Evolutionary conservation across 2,113 vertebrate genomes (phyloP).

Genomic region (Balaenoptera acutorostrata): DNA sequence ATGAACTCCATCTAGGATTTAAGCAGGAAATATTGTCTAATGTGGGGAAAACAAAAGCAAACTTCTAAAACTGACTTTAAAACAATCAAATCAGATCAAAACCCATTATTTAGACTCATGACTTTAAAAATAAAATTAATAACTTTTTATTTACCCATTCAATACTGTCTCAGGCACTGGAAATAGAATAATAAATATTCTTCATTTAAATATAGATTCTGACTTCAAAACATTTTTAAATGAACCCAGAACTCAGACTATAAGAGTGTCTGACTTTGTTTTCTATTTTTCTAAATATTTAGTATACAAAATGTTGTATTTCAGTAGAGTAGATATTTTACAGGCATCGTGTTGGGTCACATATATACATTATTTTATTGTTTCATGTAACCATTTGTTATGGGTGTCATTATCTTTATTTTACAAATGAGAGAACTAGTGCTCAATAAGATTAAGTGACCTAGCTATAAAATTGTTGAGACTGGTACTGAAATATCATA

Average conservation of each 20-base stretch:
- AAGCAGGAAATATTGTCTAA: neutral
- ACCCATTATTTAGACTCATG: neutral
- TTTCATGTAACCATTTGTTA: neutral
- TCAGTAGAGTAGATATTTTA: neutral
- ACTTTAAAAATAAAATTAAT: slow-evolving; percentile 44
- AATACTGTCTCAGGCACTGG: neutral
- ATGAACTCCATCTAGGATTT: slow-evolving; percentile 34
- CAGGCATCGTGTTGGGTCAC: neutral
- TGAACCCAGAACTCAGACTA: neutral
- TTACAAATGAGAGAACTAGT: neutral
- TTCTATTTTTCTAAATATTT: neutral
- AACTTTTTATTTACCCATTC: neutral
- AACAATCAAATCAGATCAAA: neutral
- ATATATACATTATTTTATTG: neutral
- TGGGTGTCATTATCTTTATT: neutral
- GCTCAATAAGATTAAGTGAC: neutral
- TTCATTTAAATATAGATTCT: neutral
- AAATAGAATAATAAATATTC: neutral
- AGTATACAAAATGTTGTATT: neutral
- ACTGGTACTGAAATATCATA: neutral
- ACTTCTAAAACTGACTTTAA: slow-evolving; percentile 25
- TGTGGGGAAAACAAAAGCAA: slow-evolving; percentile 9
- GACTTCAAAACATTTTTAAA: neutral
- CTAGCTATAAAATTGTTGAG: neutral
- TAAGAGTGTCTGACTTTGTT: neutral